phyloP scores from a whole-genome alignment of 2,888 invertebrate genomes.

The Mylabris sibirica region DNA sequence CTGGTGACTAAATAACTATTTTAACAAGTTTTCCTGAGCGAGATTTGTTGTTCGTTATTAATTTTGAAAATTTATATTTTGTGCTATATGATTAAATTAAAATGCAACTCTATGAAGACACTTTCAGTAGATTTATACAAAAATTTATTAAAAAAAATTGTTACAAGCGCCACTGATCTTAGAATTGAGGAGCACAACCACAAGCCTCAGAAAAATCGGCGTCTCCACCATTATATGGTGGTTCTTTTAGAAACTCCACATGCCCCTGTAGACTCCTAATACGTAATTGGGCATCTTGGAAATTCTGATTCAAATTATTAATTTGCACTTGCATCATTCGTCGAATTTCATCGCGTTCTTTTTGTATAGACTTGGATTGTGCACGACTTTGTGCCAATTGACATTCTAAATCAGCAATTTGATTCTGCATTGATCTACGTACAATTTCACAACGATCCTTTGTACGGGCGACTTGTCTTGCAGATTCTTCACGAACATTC shows the following conservation, averaged over 20 bases:
- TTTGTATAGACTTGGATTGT: constrained; percentile 70
- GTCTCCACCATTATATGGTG: constrained; percentile 34
- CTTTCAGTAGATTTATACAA: constrained; percentile 67
- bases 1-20: too few species aligned
- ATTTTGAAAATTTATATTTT: too few species aligned
- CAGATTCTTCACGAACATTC: constrained; percentile 72
- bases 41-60: too few species aligned
- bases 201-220: constrained; percentile 48
- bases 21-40: too few species aligned
- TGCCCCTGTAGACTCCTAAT: constrained; percentile 71
- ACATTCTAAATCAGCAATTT: constrained; percentile 72
- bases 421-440: constrained; percentile 67
- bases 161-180: constrained; percentile 12
- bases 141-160: constrained; percentile 54
- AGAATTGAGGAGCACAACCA: constrained; percentile 45
- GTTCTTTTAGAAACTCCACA: constrained; percentile 67
- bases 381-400: constrained; percentile 72
- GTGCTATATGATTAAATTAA: too few species aligned
- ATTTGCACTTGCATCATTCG: constrained; percentile 76
- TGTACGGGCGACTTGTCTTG: constrained; percentile 70
- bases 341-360: constrained; percentile 74
- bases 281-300: constrained; percentile 72
- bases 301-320: constrained; percentile 71
- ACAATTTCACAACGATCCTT: constrained; percentile 73
- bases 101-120: background rate